A percentile compares a stretch with the other conserved stretches of the same genome.
Conservation (phyloP, 2,797 vertebrate genomes). For the Anguilla megastoma region DNA sequence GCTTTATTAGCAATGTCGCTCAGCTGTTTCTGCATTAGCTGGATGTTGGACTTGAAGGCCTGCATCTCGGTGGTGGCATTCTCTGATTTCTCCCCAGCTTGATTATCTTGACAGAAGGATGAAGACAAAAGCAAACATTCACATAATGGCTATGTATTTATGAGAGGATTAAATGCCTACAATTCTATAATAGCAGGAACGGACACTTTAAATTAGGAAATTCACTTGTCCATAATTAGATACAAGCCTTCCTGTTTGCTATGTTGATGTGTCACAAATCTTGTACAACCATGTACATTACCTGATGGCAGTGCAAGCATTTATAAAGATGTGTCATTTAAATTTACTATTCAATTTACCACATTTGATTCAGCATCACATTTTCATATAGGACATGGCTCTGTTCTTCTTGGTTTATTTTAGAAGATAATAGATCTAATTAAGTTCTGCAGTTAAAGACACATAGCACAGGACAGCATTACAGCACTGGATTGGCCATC, state of each 20-base stretch:
- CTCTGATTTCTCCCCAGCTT: conserved; percentile 85
- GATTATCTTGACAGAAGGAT: conserved; percentile 73
- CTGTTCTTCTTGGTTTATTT: neutral
- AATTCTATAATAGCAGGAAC: neutral
- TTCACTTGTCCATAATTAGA: neutral
- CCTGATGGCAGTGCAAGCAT: neutral
- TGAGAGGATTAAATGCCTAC: neutral
- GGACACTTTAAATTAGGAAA: neutral
- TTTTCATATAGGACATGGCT: neutral
- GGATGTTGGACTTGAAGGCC: conserved; percentile 85
- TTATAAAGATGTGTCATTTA: neutral
- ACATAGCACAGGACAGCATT: neutral
- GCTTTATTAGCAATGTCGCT: conserved; percentile 83
- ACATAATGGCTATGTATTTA: neutral
- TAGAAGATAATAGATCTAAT: neutral
- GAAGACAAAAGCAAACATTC: conserved; percentile 8
- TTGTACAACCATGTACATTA: neutral
- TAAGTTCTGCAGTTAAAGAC: conserved; percentile 8
- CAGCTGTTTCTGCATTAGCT: conserved; percentile 84
- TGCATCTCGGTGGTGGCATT: conserved; percentile 90
- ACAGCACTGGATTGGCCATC: neutral
- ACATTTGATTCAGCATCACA: neutral
- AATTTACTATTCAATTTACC: neutral
- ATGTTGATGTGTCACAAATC: neutral
- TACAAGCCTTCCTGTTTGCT: neutral